A percentile compares a stretch with the other conserved stretches of the same genome.
Evolutionary conservation across 2,888 invertebrate genomes (phyloP).

Genomic region (Diogma glabrata): DNA sequence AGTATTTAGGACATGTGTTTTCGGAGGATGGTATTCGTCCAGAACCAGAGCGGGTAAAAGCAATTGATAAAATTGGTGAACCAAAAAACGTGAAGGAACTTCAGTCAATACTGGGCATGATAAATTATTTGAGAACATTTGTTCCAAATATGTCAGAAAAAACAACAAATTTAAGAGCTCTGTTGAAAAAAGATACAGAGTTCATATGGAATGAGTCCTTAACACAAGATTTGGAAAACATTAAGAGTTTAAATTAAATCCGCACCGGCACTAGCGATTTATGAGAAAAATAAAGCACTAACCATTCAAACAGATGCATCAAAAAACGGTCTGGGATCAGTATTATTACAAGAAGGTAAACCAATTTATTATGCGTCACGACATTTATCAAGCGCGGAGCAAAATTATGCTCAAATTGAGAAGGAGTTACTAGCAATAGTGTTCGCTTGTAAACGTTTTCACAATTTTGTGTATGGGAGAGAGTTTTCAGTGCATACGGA

Average conservation of each 20-base stretch:
- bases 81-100: conserved; percentile 19
- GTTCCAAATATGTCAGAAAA: conserved; percentile 18
- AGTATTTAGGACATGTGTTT: conserved; percentile 17
- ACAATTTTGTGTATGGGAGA: no score
- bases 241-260: not conserved
- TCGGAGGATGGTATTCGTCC: conserved; percentile 13
- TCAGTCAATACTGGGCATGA: conserved; percentile 18
- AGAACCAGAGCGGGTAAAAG: conserved; percentile 14
- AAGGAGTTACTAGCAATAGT: no score
- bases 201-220: conserved; percentile 16
- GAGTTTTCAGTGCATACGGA: no score
- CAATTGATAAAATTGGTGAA: conserved; percentile 14
- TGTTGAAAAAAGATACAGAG: conserved; percentile 17
- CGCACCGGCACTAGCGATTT: not conserved
- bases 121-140: conserved; percentile 20
- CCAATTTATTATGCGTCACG: no score
- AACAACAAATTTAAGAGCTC: conserved; percentile 17
- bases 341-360: no score
- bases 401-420: no score
- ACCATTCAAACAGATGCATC: conserved; percentile 16
- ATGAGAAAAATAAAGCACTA: conserved; percentile 14
- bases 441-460: no score
- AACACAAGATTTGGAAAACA: not conserved
- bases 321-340: conserved; percentile 12
- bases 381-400: no score